Evolutionary conservation across 2,113 vertebrate species (phyloP).

Genomic region (Gymnocephalus cernua): DNA sequence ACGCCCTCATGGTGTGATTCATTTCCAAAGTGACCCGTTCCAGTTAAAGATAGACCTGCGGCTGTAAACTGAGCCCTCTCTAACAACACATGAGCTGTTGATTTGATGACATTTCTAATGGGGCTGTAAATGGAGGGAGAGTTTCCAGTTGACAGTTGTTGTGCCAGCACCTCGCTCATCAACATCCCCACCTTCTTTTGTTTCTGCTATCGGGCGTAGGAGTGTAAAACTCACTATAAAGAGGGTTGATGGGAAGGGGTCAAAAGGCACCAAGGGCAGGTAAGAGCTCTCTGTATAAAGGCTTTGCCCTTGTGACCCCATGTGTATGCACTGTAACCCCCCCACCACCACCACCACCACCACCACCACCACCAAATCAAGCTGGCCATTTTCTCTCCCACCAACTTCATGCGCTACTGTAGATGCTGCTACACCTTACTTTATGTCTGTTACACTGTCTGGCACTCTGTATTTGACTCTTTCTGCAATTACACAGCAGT

Average conservation of each 20-base stretch:
- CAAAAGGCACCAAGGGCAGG: constrained; percentile 86
- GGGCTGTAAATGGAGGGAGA: constrained; percentile 36
- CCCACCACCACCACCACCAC: too few species aligned
- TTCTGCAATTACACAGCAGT: constrained; percentile 6
- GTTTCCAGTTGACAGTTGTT: constrained; percentile 46
- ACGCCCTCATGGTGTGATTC: background rate
- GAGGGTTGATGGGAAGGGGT: constrained; percentile 91
- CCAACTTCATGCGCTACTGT: constrained; percentile 45
- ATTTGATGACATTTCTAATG: constrained; percentile 25
- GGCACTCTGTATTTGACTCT: constrained; percentile 5
- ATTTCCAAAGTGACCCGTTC: constrained; percentile 8
- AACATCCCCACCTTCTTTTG: constrained; percentile 71
- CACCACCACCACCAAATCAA: constrained; percentile 23
- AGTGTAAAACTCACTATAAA: constrained; percentile 92
- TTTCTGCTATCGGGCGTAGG: constrained; percentile 87
- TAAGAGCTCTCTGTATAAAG: constrained; percentile 82
- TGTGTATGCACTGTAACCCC: constrained; percentile 69
- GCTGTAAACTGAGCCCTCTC: constrained; percentile 5
- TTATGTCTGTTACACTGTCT: constrained; percentile 49
- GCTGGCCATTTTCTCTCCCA: constrained; percentile 51
- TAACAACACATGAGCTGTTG: constrained; percentile 22
- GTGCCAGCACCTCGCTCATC: constrained; percentile 54
- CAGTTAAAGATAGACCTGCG: background rate
- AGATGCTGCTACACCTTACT: constrained; percentile 70
- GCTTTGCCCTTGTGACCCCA: constrained; percentile 69